Conservation (phyloP, 2,888 invertebrate genomes). For the Zygogramma bicolorata region DNA sequence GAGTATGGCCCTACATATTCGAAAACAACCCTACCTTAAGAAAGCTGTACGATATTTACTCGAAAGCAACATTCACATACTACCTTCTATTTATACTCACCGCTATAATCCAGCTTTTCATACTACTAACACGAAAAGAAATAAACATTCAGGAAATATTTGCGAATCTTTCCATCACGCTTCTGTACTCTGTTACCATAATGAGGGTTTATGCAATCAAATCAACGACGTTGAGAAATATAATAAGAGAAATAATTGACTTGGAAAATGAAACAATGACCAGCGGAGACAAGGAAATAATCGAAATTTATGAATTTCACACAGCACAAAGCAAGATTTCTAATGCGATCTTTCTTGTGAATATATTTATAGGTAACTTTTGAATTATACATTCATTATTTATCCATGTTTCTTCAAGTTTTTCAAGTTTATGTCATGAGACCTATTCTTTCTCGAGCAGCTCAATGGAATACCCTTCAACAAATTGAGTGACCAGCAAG, state of each 20-base stretch:
- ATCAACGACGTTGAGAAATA: constrained; percentile 29
- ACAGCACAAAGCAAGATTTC: constrained; percentile 36
- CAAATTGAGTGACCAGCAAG: no score
- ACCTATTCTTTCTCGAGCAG: no score
- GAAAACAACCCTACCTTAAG: constrained; percentile 31
- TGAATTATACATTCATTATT: no score
- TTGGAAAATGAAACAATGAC: constrained; percentile 39
- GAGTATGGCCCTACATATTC: constrained; percentile 40
- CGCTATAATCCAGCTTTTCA: constrained; percentile 30
- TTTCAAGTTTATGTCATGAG: no score
- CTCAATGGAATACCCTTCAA: no score
- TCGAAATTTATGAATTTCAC: constrained; percentile 36
- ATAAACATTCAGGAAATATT: constrained; percentile 38
- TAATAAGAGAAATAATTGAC: constrained; percentile 44
- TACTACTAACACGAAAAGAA: constrained; percentile 24
- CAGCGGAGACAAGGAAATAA: constrained; percentile 34
- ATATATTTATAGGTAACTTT: constrained; percentile 42
- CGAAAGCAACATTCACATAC: constrained; percentile 28
- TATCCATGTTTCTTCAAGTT: no score
- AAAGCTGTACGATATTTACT: constrained; percentile 33
- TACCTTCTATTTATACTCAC: constrained; percentile 27
- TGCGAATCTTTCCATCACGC: constrained; percentile 44
- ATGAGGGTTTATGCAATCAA: constrained; percentile 43
- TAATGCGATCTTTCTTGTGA: constrained; percentile 36
- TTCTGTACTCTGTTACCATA: constrained; percentile 44